Evolutionary conservation across 2,888 invertebrate genomes (phyloP), one percentile per base, ranked within the genome.

Genomic region (Trichopoda pennipes): DNA sequence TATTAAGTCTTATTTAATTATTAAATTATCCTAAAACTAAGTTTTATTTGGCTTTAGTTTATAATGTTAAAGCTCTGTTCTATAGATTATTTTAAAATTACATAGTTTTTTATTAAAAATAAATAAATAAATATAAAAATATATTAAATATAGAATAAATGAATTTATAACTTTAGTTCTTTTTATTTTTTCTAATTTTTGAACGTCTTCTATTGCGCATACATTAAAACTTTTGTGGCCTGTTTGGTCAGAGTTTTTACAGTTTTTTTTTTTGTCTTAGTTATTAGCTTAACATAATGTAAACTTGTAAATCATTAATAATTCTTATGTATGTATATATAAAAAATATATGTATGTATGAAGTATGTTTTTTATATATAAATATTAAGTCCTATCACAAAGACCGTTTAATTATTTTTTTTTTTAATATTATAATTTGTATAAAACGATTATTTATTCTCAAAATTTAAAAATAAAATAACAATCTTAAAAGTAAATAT

Each of bases 371-470:
- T 74, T 72, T 77, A 63, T 63, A 44, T 66, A 76, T 70, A 68
- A 53, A 58, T 60, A 60, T 51, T 58, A 32, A 38, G 38, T 12
- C 38, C 38, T 68, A 76, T 47, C 38, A 69, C 23, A 44, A 68
- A 60, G 19, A 3, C 23, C 38, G 17, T 63, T 76, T 53, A 47
- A 51, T 80, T 81, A 80, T 51, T 81, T 68, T 81, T 81, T 70
- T 73, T n/a, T n/a, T n/a, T 60, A 73, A 70, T 72, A 68, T 4
- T 28, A 38, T 58, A 44, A 78, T 58, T 69, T 73, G 68, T 74
- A 84, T 74, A 69, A 60, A 78, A 74, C 44, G 44, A 81, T 80
- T 76, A 85, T 81, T 84, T 61, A 80, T 82, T 84, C 80, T 79
- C 84, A 84, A 78, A 82, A 68, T 80, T 84, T 80, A 80, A 74